Evolutionary conservation across 2,888 invertebrate species (phyloP), one percentile per base, ranked within the genome.

Genomic region (Thymelicus lineola): DNA sequence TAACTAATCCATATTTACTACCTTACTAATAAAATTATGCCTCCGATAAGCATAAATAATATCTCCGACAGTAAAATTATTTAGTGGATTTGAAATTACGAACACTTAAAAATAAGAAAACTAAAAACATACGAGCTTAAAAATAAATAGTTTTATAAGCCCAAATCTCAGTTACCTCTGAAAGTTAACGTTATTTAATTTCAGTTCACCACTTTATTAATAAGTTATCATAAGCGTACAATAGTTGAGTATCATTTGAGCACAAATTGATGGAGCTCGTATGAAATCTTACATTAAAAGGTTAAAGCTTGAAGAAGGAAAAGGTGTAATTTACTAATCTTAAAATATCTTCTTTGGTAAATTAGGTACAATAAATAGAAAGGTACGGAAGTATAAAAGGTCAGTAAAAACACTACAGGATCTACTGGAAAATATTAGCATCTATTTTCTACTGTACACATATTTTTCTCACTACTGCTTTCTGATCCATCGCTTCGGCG

Each of bases 371-470:
- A 71, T 55, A 57, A 66, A 60, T 74, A 72, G 70, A 76, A 76
- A 76, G 74, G 74, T 76, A 76, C 70, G 71, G 86, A 90, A 87
- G 91, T 91, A 91, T 85, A 90, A 92, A 91, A 92, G 86, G 86
- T 87, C 83, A 80, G 89, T 91, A 91, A 87, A 92, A 92, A 92
- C 81, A 87, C 91, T 91, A 91, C 85, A 77, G 88, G 87, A 79
- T 76, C 83, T 86, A 81, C 83, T 89, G 82, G 89, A 89, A 84
- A 87, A 84, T 89, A 89, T 86, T 86, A 82, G 86, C 79, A 53
- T 9, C 73, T 77, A 78, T 76, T 72, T 63, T 73, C 71, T 75
- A 75, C 78, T 77, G 76, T 80, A 80, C 78, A 77, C 72, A 78
- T 70, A 79, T 75, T 77, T 80, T 82, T 92, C 90, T 91, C 91